Conservation (phyloP, 2,888 invertebrate species). For the Plagodis dolabraria region DNA sequence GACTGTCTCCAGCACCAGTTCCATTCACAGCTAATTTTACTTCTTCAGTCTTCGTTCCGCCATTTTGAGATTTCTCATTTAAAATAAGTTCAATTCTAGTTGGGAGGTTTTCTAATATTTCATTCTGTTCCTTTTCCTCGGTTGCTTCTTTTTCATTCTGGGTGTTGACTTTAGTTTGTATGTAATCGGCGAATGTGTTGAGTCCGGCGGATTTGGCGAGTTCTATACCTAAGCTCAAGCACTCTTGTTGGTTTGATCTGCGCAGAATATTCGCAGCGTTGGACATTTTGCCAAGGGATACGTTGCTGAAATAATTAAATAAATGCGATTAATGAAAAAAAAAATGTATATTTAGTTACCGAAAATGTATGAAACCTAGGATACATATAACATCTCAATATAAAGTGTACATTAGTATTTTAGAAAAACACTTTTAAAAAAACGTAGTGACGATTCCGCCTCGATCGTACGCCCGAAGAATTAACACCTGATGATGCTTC, state of each 20-base stretch:
- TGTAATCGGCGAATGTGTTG: slow-evolving; percentile 61
- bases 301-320: slow-evolving; percentile 72
- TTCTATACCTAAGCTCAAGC: slow-evolving; percentile 84
- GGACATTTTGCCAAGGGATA: slow-evolving; percentile 84
- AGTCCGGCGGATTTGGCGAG: slow-evolving; percentile 83
- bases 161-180: slow-evolving; percentile 45
- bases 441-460: too few relatives aligned
- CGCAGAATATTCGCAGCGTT: slow-evolving; percentile 86
- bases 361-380: too few relatives aligned
- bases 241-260: slow-evolving; percentile 79
- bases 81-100: slow-evolving; percentile 55
- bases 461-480: too few relatives aligned
- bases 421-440: too few relatives aligned
- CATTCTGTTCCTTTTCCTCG: slow-evolving; percentile 30
- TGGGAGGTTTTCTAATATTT: slow-evolving; percentile 47
- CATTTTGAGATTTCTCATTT: slow-evolving; percentile 21
- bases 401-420: too few relatives aligned
- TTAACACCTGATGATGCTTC: too few relatives aligned
- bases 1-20: slow-evolving; percentile 9
- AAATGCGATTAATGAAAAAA: too few relatives aligned
- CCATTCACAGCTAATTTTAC: slow-evolving; percentile 2
- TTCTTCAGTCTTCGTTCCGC: not conserved
- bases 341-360: too few relatives aligned
- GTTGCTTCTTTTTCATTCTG: slow-evolving; percentile 28
- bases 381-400: too few relatives aligned